A percentile compares a stretch with the other conserved stretches of the same genome.
These are phyloP conservation scores for Phyllopteryx taeniolatus DNA, from an alignment of 2,113 vertebrate species.

Conservation along the genomic window DNA sequence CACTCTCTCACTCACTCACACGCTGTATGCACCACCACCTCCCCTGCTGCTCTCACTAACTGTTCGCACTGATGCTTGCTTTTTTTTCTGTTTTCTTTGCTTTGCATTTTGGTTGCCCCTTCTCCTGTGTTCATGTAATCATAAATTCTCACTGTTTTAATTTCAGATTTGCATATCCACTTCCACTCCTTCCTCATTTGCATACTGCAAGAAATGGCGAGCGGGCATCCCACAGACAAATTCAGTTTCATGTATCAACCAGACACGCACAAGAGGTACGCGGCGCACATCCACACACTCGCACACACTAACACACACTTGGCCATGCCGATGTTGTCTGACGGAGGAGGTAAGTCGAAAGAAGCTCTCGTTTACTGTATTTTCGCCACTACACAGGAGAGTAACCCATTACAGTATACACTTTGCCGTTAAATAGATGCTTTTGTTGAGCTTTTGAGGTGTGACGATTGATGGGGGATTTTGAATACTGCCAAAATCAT, in stretches of 20 bases:
- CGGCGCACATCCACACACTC: conserved; percentile 62
- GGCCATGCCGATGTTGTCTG: conserved; percentile 24
- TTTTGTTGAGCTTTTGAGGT: conserved; percentile 27
- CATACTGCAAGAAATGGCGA: conserved; percentile 76
- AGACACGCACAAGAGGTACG: conserved; percentile 78
- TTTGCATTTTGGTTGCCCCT: conserved; percentile 4
- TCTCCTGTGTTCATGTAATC: conserved; percentile 69
- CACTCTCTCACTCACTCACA: conserved; percentile 25
- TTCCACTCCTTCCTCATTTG: conserved; percentile 76
- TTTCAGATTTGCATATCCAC: conserved; percentile 79
- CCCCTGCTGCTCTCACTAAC: conserved; percentile 56
- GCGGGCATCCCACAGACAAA: conserved; percentile 77
- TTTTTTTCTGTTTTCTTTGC: conserved; percentile 34
- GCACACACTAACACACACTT: conserved; percentile 26
- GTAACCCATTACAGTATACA: conserved; percentile 2
- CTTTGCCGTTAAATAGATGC: conserved; percentile 29
- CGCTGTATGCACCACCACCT: conserved; percentile 20
- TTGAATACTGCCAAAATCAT: conserved; percentile 38
- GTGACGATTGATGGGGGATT: conserved; percentile 30
- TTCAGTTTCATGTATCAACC: conserved; percentile 78
- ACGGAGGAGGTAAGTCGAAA: conserved; percentile 47
- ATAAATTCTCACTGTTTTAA: conserved; percentile 76
- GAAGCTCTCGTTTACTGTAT: background rate
- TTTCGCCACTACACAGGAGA: conserved; percentile 22
- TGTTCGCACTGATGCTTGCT: conserved; percentile 66